A percentile compares a stretch with the other conserved stretches of the same genome.
Conservation (phyloP, 2,797 vertebrate genomes). For the Percopsis omiscomaycus region DNA sequence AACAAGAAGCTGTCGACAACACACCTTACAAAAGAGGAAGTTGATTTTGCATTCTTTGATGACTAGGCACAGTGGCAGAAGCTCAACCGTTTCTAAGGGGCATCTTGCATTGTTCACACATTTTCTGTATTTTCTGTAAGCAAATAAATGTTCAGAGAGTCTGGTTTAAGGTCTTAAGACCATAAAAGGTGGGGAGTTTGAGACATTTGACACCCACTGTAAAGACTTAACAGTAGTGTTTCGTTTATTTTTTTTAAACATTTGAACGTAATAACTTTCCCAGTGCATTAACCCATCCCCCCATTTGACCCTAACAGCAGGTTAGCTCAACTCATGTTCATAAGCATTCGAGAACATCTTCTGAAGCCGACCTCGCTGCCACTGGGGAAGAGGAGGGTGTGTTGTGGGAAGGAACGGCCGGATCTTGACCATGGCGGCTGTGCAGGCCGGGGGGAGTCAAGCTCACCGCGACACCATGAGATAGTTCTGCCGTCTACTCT, state of each 20-base stretch:
- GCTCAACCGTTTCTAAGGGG: slow-evolving; percentile 2
- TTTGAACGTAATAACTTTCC: too few species aligned
- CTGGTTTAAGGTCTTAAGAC: background rate
- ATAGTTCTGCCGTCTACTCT: slow-evolving; percentile 5
- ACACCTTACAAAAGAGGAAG: slow-evolving; percentile 52
- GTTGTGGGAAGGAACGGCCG: slow-evolving; percentile 31
- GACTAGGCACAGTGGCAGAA: slow-evolving; percentile 5
- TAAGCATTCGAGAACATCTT: background rate
- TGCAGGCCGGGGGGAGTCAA: slow-evolving; percentile 20
- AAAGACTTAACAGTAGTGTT: too few species aligned
- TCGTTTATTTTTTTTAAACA: too few species aligned
- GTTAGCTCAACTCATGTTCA: too few species aligned
- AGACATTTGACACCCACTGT: too few species aligned
- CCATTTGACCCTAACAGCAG: too few species aligned
- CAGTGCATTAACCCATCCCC: too few species aligned
- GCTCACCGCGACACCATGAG: slow-evolving; percentile 25
- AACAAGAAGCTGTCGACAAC: slow-evolving; percentile 46
- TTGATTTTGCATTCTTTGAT: slow-evolving; percentile 16
- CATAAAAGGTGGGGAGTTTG: too few species aligned
- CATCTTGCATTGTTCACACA: background rate
- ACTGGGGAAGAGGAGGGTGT: slow-evolving; percentile 10
- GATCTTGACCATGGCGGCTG: slow-evolving; percentile 10
- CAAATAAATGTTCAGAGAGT: background rate
- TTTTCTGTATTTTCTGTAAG: too few species aligned
- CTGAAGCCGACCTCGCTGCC: background rate